phyloP scores from a whole-genome alignment of 2,888 invertebrate genomes.

The Deroplatys truncata region DNA sequence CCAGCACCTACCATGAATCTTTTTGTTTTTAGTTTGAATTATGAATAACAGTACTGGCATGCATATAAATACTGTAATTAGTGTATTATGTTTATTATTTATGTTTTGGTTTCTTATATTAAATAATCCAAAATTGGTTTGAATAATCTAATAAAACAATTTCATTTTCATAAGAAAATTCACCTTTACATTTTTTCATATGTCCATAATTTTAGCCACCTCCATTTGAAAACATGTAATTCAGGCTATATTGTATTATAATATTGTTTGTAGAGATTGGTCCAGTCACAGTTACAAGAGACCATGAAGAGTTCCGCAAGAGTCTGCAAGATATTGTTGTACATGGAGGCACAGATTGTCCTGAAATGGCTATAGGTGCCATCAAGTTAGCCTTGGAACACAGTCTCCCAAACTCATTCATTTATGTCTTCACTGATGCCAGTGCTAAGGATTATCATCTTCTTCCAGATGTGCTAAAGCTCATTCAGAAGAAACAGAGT shows the following conservation, averaged over 20 bases:
- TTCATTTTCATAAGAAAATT: too few species aligned
- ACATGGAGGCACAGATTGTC: conserved; percentile 70
- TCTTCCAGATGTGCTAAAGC: conserved; percentile 57
- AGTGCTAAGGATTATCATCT: conserved; percentile 62
- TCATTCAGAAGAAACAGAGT: conserved; percentile 68
- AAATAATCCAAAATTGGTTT: too few species aligned
- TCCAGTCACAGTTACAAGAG: conserved; percentile 59
- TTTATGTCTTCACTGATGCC: conserved; percentile 76
- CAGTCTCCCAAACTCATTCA: conserved; percentile 61
- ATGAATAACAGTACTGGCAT: too few species aligned
- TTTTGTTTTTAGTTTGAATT: too few species aligned
- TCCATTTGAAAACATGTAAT: too few species aligned
- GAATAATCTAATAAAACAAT: too few species aligned
- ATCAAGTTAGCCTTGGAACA: conserved; percentile 60
- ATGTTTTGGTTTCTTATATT: too few species aligned
- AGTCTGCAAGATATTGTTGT: conserved; percentile 55
- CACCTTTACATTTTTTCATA: too few species aligned
- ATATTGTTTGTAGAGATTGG: conserved; percentile 51
- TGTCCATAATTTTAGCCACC: too few species aligned
- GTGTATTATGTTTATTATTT: too few species aligned
- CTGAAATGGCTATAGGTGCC: conserved; percentile 66
- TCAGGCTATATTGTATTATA: neutral
- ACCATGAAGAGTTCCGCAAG: conserved; percentile 55
- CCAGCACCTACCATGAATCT: too few species aligned
- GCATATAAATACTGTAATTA: too few species aligned